Conservation (phyloP, 2,888 invertebrate species). For the Spodoptera littoralis region DNA sequence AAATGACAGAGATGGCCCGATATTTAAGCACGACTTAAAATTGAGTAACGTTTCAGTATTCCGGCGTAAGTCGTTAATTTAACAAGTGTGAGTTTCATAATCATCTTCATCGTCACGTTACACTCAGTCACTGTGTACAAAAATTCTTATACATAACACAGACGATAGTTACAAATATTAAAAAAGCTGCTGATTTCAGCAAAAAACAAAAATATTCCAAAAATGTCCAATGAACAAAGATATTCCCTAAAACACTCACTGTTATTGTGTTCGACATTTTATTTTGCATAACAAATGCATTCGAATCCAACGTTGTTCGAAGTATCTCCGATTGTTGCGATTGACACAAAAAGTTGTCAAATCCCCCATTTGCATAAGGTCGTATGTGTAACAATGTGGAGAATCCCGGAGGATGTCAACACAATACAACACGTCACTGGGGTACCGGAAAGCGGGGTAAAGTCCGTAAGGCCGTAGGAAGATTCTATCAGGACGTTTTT, state of each 20-base stretch:
- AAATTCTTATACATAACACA: too few species aligned
- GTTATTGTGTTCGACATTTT: constrained; percentile 27
- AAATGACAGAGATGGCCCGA: too few species aligned
- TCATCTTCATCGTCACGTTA: too few species aligned
- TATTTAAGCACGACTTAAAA: too few species aligned
- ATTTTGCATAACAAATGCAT: constrained; percentile 38
- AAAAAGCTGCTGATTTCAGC: too few species aligned
- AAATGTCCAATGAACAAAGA: constrained; percentile 25
- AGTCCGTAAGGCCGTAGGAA: constrained; percentile 8
- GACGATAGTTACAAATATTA: too few species aligned
- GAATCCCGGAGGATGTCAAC: constrained; percentile 10
- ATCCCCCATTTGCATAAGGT: constrained; percentile 46
- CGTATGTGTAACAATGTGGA: constrained; percentile 42
- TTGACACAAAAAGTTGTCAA: constrained; percentile 36
- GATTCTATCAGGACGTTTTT: not conserved
- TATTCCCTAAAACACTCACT: constrained; percentile 14
- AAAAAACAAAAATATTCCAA: not conserved
- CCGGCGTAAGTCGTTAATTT: too few species aligned
- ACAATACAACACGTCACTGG: constrained; percentile 28
- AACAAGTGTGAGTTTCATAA: too few species aligned
- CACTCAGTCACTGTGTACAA: too few species aligned
- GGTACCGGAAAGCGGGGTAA: constrained; percentile 16
- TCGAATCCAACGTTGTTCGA: constrained; percentile 24
- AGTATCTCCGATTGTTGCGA: constrained; percentile 34
- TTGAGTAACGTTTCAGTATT: too few species aligned